Percentiles rank a stretch among this genome's conserved stretches.
phyloP scores from a whole-genome alignment of 2,888 invertebrate genomes.

The Plebejus argus region DNA sequence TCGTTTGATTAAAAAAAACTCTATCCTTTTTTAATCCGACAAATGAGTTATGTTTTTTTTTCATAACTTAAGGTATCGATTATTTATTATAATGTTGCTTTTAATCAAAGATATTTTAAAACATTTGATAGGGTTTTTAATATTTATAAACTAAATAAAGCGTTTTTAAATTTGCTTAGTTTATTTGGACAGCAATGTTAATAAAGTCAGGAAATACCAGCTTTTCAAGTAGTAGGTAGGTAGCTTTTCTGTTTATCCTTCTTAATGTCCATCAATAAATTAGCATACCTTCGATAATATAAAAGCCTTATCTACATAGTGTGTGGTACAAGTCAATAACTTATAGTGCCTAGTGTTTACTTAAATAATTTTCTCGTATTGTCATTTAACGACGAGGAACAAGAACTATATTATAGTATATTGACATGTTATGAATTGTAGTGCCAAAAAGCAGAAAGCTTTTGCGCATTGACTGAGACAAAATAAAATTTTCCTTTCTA shows the following conservation, averaged over 20 bases:
- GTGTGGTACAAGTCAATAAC: background rate
- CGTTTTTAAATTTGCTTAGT: background rate
- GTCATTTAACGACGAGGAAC: no score
- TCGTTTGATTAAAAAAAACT: conserved; percentile 4
- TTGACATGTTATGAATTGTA: no score
- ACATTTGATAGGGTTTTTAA: background rate
- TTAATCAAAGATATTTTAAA: background rate
- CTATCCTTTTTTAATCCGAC: background rate
- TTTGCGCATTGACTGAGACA: no score
- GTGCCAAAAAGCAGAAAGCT: no score
- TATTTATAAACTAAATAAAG: no score
- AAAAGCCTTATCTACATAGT: background rate
- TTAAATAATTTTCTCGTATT: no score
- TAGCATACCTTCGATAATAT: background rate
- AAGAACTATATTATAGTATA: no score
- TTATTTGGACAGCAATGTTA: background rate
- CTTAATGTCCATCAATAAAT: conserved; percentile 4
- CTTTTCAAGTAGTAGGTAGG: background rate
- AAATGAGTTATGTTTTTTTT: background rate
- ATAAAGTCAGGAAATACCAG: background rate
- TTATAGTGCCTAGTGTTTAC: background rate
- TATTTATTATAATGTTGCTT: no score
- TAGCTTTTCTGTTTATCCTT: conserved; percentile 5
- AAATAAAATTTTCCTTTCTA: no score
- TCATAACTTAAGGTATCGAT: no score